phyloP scores from a whole-genome alignment of 1,140 invertebrate species.

The Brachionus angularis region DNA sequence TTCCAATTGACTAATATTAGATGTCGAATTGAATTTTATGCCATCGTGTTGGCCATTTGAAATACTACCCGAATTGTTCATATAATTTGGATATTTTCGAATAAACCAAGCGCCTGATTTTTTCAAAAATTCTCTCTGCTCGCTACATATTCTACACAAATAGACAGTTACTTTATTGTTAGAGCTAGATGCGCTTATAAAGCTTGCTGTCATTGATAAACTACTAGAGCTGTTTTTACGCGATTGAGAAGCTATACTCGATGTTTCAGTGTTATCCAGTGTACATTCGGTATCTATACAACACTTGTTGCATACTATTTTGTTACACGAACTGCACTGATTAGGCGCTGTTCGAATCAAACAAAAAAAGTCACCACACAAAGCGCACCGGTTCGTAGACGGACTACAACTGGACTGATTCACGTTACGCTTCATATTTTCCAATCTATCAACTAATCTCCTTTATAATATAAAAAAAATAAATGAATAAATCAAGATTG shows the following conservation, averaged over 20 bases:
- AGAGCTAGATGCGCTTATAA: conserved; percentile 3
- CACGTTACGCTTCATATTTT: conserved; percentile 40
- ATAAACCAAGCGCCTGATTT: conserved; percentile 42
- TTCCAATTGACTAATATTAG: conserved; percentile 30
- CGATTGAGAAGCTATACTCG: conserved; percentile 6
- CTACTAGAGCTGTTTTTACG: conserved; percentile 28
- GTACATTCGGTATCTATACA: conserved; percentile 35
- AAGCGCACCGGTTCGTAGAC: conserved; percentile 18
- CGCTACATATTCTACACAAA: conserved; percentile 42
- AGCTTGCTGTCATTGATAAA: neutral
- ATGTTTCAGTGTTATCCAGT: conserved; percentile 7
- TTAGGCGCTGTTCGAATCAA: conserved; percentile 20
- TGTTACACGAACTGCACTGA: conserved; percentile 28
- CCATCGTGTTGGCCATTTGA: neutral
- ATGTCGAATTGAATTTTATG: conserved; percentile 5
- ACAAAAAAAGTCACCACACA: conserved; percentile 39
- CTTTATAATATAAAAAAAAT: neutral
- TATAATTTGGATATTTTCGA: conserved; percentile 19
- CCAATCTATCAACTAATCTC: conserved; percentile 23
- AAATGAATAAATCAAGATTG: neutral
- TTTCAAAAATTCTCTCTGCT: conserved; percentile 43
- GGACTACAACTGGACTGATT: neutral
- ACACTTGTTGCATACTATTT: conserved; percentile 36
- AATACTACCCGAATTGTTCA: too few relatives aligned
- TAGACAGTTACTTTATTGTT: conserved; percentile 9